These are phyloP conservation scores for Epinephelus lanceolatus DNA, from an alignment of 2,113 vertebrate species.

Conservation along the genomic window DNA sequence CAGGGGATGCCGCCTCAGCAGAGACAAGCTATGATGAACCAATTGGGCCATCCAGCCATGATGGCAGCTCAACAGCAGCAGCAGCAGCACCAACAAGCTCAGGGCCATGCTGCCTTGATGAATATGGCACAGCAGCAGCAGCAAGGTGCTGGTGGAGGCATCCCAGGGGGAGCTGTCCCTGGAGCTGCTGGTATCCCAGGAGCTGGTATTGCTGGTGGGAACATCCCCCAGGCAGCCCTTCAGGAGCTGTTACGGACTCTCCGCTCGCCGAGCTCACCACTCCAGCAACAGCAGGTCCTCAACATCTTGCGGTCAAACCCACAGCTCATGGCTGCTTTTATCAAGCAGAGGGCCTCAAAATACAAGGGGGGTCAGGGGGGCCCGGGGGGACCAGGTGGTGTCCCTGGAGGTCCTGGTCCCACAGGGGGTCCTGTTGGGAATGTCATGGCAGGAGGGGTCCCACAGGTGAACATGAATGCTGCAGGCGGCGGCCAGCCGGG, in stretches of 20 bases:
- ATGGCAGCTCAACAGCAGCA: conserved; percentile 85
- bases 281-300: conserved; percentile 81
- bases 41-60: conserved; percentile 88
- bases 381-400: conserved; percentile 66
- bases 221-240: conserved; percentile 86
- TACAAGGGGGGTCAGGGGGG: conserved; percentile 88
- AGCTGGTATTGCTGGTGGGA: conserved; percentile 75
- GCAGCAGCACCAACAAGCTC: conserved; percentile 61
- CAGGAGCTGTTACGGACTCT: conserved; percentile 84
- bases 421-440: conserved; percentile 81
- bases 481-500: conserved; percentile 84
- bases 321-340: conserved; percentile 96
- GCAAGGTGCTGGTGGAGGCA: conserved; percentile 35
- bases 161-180: conserved; percentile 51
- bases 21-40: conserved; percentile 92
- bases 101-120: conserved; percentile 16
- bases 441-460: conserved; percentile 77
- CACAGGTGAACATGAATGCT: conserved; percentile 88
- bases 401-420: conserved; percentile 83
- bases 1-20: conserved; percentile 84
- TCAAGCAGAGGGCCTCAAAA: conserved; percentile 94
- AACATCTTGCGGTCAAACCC: conserved; percentile 97
- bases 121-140: conserved; percentile 4
- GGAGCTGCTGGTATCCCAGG: conserved; percentile 55
- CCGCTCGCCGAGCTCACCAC: conserved; percentile 83